Evolutionary conservation across 2,888 invertebrate genomes (phyloP), one percentile per base, ranked within the genome.

Genomic region (Erynnis tages): DNA sequence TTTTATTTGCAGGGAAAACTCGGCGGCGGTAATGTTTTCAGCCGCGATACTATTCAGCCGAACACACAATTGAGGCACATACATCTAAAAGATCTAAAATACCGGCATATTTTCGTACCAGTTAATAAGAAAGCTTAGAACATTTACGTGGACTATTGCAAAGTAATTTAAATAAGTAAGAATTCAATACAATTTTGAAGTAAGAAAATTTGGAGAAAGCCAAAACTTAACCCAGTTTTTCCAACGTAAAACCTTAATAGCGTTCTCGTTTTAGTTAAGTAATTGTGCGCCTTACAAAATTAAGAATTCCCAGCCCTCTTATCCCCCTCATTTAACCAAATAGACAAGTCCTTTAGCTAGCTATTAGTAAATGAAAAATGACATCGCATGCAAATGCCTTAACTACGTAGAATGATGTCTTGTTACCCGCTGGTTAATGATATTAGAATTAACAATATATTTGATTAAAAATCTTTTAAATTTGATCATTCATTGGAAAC

Each of bases 211-310:
- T 34, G 5, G 7, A 44, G 37, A 44, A 52, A 52, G 19, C 16
- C 29, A 44, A 37, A 21, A 30, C 37, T 37, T 52, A 52, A 52
- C 52, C 44, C 13, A 44, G 37, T 30, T 44, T 27, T 10, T 17
- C 25, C 35, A 16, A 48, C 38, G 38, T 19, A 27, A 25, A 27
- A 25, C 46, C 43, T 27, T 14, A 13, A 27, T 34, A 16, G 19
- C 29, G 10, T 19, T 19, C 10, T 27, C 50, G 10, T 16, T 16
- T 37, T 46, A 7, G 19, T 23, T 37, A 43, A 35, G 27, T 43
- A 35, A 25, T 14, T 34, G 16, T 27, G 10, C 10, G 13, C 32
- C 19, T 41, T 27, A 49, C 49, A 30, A 41, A 35, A 34, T 41
- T 34, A 27, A 32, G 35, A 49, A 35, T n/a, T 13, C 23, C 25